Conservation (phyloP, 2,797 vertebrate species). For the Telmatherina bonti region DNA sequence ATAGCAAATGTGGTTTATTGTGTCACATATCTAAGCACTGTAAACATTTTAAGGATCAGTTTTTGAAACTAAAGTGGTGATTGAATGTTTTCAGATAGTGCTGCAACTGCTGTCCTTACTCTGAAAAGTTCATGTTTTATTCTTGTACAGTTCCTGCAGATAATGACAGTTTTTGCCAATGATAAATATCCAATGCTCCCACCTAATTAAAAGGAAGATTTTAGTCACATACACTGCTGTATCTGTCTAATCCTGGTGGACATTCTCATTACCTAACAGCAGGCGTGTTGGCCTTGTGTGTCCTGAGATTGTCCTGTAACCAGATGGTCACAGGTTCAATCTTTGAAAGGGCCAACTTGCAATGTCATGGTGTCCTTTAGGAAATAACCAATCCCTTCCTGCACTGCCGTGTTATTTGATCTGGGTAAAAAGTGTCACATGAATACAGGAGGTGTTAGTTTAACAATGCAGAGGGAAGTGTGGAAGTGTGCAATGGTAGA, state of each 20-base stretch:
- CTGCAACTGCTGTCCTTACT: neutral
- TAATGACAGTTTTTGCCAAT: constrained; percentile 11
- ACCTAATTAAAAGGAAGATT: constrained; percentile 47
- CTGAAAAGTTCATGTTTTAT: constrained; percentile 1
- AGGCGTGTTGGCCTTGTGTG: constrained; percentile 57
- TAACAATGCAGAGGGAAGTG: constrained; percentile 20
- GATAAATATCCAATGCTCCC: constrained; percentile 14
- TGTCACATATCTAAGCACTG: neutral
- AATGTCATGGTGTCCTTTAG: constrained; percentile 69
- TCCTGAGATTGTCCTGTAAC: constrained; percentile 53
- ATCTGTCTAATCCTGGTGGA: constrained; percentile 48
- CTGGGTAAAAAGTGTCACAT: constrained; percentile 21
- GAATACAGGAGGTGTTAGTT: constrained; percentile 29
- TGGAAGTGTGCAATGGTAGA: neutral
- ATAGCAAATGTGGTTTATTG: neutral
- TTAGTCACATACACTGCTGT: constrained; percentile 28
- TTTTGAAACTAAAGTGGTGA: neutral
- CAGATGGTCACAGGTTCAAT: constrained; percentile 73
- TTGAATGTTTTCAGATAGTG: neutral
- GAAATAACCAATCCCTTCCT: constrained; percentile 29
- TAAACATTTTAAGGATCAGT: neutral
- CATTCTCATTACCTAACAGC: constrained; percentile 70
- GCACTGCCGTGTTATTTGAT: constrained; percentile 16
- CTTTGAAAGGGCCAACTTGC: constrained; percentile 54
- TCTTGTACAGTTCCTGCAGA: constrained; percentile 11